Conservation (phyloP, 2,888 invertebrate species). For the Sarcophaga caerulescens region DNA sequence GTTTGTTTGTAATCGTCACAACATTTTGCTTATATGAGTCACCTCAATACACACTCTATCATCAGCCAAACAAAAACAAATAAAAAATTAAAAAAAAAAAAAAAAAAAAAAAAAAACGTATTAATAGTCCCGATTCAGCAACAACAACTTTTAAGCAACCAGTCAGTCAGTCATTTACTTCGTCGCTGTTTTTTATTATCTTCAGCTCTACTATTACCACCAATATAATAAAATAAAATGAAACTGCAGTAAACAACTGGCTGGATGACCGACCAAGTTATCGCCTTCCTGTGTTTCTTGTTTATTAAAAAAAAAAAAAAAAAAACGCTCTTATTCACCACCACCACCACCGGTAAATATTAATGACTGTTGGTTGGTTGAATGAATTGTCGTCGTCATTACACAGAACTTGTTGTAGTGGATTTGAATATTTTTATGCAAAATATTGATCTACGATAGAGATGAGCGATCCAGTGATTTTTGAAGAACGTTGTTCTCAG, state of each 20-base stretch:
- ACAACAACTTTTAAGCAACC: constrained; percentile 13
- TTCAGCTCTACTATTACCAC: neutral
- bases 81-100: too few relatives aligned
- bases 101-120: neutral
- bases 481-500: too few relatives aligned
- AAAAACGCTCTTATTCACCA: neutral
- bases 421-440: neutral
- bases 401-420: neutral
- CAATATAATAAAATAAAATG: too few relatives aligned
- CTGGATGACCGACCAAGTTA: constrained; percentile 2
- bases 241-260: constrained; percentile 15
- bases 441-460: neutral
- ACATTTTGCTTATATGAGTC: constrained; percentile 58
- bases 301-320: too few relatives aligned
- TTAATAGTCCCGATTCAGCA: neutral
- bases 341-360: neutral
- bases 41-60: constrained; percentile 28
- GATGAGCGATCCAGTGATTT: too few relatives aligned
- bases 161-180: neutral
- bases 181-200: constrained; percentile 23
- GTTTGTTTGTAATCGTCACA: constrained; percentile 60
- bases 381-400: neutral
- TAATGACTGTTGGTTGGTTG: neutral
- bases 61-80: constrained; percentile 6
- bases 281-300: neutral